These are phyloP conservation scores for Emydoidea blandingii DNA, from an alignment of 2,797 vertebrate genomes.

Conservation along the genomic window DNA sequence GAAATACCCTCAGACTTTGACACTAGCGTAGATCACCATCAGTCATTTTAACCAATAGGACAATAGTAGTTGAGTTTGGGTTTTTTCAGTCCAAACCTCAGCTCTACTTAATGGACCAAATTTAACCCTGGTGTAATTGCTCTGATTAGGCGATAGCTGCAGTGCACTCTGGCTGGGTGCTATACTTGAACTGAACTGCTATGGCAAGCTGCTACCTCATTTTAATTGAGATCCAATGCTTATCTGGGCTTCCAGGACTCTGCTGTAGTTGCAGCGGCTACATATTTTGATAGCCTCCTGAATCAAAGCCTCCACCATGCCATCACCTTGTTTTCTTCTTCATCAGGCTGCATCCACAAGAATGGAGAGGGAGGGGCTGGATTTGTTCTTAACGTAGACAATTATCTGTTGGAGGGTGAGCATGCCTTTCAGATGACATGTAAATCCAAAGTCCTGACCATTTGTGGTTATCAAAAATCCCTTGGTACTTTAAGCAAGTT, in stretches of 20 bases:
- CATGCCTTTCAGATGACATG: neutral
- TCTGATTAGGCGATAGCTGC: neutral
- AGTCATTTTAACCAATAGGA: slow-evolving; percentile 17
- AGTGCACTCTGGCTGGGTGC: neutral
- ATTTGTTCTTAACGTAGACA: neutral
- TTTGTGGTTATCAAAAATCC: neutral
- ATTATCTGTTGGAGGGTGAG: neutral
- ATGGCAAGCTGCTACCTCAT: neutral
- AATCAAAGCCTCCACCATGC: neutral
- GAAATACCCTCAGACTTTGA: slow-evolving; percentile 42
- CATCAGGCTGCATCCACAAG: neutral
- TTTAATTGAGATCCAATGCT: neutral
- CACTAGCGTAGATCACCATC: neutral
- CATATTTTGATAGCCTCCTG: neutral
- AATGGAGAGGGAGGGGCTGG: neutral
- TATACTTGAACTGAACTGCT: neutral
- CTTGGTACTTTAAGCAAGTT: neutral
- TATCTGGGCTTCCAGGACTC: neutral
- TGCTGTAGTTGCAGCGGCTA: neutral
- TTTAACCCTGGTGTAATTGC: neutral
- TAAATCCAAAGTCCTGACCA: neutral
- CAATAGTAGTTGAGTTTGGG: neutral
- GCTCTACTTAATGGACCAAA: neutral
- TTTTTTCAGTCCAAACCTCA: neutral
- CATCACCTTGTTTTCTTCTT: neutral